Conservation (phyloP, 2,797 vertebrate genomes). For the Spinus pinus region DNA sequence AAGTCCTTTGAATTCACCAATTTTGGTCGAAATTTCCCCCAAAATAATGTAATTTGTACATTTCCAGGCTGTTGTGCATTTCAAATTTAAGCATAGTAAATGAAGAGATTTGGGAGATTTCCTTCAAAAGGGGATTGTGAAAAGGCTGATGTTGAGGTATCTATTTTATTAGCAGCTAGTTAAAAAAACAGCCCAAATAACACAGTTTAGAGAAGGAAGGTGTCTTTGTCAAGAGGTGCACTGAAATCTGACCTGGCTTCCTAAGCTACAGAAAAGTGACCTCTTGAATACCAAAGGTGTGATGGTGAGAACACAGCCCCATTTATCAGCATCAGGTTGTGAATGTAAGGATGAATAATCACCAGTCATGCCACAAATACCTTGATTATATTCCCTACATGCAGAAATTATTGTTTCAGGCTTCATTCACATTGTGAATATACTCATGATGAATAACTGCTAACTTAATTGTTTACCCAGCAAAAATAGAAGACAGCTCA, state of each 20-base stretch:
- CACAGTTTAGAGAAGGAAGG: neutral
- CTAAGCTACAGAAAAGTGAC: neutral
- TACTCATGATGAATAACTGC: neutral
- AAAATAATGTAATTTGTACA: neutral
- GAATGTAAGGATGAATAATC: neutral
- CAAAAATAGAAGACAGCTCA: neutral
- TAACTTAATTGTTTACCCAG: conserved; percentile 13
- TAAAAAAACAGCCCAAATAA: neutral
- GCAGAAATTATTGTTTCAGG: neutral
- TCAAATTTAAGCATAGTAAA: neutral
- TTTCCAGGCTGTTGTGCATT: neutral
- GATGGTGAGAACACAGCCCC: neutral
- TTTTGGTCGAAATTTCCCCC: neutral
- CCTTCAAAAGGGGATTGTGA: neutral
- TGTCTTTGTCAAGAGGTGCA: neutral
- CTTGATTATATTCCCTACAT: neutral
- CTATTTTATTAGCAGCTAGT: neutral
- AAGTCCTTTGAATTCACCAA: neutral
- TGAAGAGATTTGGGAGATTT: neutral
- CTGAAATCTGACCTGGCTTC: neutral
- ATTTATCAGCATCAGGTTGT: neutral
- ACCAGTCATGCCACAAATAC: neutral
- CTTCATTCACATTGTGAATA: neutral
- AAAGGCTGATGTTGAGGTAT: neutral
- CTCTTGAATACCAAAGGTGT: neutral